Percentiles rank a stretch among this genome's conserved stretches.
Evolutionary conservation across 2,888 invertebrate species (phyloP).

Genomic region (Drosophila pegasa): DNA sequence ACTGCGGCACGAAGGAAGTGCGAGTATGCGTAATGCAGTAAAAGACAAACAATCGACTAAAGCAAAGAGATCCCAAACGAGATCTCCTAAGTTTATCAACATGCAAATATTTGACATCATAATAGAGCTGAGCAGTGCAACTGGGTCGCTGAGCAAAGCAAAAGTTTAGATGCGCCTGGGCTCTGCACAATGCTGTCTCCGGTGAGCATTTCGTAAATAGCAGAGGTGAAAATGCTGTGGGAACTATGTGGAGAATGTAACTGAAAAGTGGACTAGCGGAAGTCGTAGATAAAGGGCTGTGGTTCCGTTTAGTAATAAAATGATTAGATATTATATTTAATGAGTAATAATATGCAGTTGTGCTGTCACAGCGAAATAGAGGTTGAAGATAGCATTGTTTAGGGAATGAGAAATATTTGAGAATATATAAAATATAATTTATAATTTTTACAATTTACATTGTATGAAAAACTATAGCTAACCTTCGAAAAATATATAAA

Average conservation of each 20-base stretch:
- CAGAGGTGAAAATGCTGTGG: slow-evolving; percentile 54
- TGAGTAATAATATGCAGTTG: neutral
- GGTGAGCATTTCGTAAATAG: slow-evolving; percentile 31
- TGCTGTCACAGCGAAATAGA: neutral
- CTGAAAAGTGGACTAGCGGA: slow-evolving; percentile 25
- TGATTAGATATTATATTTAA: neutral
- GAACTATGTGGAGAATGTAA: slow-evolving; percentile 31
- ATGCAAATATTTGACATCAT: slow-evolving; percentile 61
- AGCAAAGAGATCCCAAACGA: slow-evolving; percentile 29
- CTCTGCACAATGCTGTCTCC: slow-evolving; percentile 13
- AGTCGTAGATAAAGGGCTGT: slow-evolving; percentile 29
- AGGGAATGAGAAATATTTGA: neutral
- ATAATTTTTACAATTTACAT: too few relatives aligned
- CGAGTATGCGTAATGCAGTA: slow-evolving; percentile 82
- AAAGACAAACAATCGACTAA: slow-evolving; percentile 67
- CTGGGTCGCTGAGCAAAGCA: slow-evolving; percentile 52
- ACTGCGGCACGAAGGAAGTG: slow-evolving; percentile 63
- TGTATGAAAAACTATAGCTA: too few relatives aligned
- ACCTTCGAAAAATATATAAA: too few relatives aligned
- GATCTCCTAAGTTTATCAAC: slow-evolving; percentile 57
- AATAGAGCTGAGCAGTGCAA: slow-evolving; percentile 51
- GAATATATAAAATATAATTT: too few relatives aligned
- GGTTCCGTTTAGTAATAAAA: slow-evolving; percentile 33
- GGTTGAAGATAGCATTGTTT: neutral
- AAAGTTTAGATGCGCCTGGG: slow-evolving; percentile 7